Evolutionary conservation across 2,113 vertebrate species (phyloP), one percentile per base, ranked within the genome.

Genomic region (Dasyurus viverrinus): DNA sequence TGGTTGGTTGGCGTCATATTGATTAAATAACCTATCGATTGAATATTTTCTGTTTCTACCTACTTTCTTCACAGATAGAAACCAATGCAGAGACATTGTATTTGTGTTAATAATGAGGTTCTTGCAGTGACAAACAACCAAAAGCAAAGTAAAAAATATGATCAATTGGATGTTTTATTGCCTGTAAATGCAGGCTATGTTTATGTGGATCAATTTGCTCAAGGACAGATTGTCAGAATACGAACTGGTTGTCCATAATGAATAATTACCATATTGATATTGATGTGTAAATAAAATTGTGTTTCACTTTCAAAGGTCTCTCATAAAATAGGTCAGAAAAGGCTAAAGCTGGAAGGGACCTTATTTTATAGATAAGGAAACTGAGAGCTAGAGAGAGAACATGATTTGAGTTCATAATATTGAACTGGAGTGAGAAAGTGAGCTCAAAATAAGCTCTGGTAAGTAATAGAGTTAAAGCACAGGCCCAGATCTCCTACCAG

Each of bases 41-140:
- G 30, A 48, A 4, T 57, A 36, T 89, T 42, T 96, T 84, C 25
- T 25, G 26, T 55, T 94, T 92, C 91, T 53, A 47, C 19, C 19
- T 54, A 48, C 24, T 93, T 89, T 76, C 30, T 11, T 42, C 16
- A 54, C 10, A 25, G 19, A 76, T 57, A 57, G 10, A 7, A 84
- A 1, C 93, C 68, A 84, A 84, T 84, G 91, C 42, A 22, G 46
- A 0, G 68, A 84, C n/a, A 42, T 23, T 84, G 6, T 95, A 90
- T 94, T 94, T 94, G 11, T 47, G 57, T 52, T 8, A 89, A 94
- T 48, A 26, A 36, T 60, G 76, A 42, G 54, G 25, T 90, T 52
- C 94, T 54, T 48, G 25, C 23, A 84, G 53, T 42, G 50, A 7
- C 90, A 53, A 54, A 25, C 95, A 94, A 84, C 94, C 36, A 94